Percentiles rank a stretch among this genome's conserved stretches.
Conservation (phyloP, 2,888 invertebrate genomes). For the Tenthredo notha region DNA sequence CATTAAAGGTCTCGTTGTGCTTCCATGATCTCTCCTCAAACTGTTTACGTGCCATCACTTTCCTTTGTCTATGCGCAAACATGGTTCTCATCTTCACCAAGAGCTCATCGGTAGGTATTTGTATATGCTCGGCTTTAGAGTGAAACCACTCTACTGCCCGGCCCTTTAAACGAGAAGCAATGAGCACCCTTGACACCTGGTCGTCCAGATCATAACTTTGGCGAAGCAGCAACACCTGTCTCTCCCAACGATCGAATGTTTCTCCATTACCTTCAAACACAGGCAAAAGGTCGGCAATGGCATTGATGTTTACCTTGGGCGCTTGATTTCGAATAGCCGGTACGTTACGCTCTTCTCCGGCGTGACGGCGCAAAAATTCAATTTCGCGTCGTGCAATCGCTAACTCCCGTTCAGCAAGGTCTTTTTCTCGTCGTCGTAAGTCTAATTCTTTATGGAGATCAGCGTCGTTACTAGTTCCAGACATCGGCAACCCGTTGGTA, state of each 20-base stretch:
- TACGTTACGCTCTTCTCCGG: background rate
- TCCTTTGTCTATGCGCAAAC: slow-evolving; percentile 48
- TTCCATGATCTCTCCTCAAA: slow-evolving; percentile 54
- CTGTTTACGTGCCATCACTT: slow-evolving; percentile 24
- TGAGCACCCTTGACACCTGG: background rate
- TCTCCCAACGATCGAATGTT: slow-evolving; percentile 24
- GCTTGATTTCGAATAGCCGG: background rate
- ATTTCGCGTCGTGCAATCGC: slow-evolving; percentile 18
- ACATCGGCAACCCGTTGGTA: background rate
- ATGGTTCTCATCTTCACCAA: slow-evolving; percentile 43
- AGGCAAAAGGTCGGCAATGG: slow-evolving; percentile 7
- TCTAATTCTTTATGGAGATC: background rate
- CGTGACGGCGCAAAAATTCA: background rate
- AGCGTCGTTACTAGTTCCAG: background rate
- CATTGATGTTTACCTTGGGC: slow-evolving; percentile 16
- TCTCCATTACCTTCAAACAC: background rate
- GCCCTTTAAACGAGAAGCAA: background rate
- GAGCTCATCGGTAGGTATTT: slow-evolving; percentile 33
- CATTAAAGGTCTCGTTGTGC: slow-evolving; percentile 53
- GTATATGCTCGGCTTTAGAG: slow-evolving; percentile 53
- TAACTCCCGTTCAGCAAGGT: background rate
- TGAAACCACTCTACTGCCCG: slow-evolving; percentile 55
- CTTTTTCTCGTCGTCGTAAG: slow-evolving; percentile 4
- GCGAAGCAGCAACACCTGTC: slow-evolving; percentile 2
- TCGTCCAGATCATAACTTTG: background rate